Conservation (phyloP, 2,113 vertebrate genomes). For the Crypturellus undulatus region DNA sequence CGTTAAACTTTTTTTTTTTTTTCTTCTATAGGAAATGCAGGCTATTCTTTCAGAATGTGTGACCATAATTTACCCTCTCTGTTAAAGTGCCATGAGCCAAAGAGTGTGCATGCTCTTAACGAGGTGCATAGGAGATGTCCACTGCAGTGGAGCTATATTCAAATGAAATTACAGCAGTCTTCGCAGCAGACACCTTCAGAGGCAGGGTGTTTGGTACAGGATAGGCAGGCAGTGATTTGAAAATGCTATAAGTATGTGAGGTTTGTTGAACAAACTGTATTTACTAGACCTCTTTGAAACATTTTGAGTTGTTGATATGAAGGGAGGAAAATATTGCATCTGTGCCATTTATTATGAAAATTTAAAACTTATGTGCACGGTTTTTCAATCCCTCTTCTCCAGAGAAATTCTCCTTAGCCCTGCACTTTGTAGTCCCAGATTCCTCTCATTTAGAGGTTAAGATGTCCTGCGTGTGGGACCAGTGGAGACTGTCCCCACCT, state of each 20-base stretch:
- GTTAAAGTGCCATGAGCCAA: background rate
- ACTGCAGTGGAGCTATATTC: background rate
- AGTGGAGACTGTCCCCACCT: background rate
- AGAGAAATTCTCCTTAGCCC: background rate
- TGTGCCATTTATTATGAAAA: conserved; percentile 23
- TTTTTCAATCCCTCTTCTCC: background rate
- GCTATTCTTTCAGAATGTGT: background rate
- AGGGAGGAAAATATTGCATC: background rate
- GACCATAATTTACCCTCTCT: background rate
- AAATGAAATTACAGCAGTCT: conserved; percentile 8
- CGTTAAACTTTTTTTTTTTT: conserved; percentile 1
- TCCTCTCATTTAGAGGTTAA: conserved; percentile 15
- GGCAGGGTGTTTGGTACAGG: background rate
- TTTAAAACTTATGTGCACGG: background rate
- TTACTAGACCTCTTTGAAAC: conserved; percentile 30
- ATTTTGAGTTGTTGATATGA: conserved; percentile 17
- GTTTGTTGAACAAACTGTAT: conserved; percentile 22
- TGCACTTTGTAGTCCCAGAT: background rate
- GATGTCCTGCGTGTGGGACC: background rate
- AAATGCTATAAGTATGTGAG: conserved; percentile 1
- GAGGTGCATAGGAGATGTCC: background rate
- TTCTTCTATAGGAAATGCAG: background rate
- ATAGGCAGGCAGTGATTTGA: background rate
- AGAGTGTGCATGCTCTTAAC: background rate
- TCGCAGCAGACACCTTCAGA: background rate